Evolutionary conservation across 2,888 invertebrate genomes (phyloP).

Genomic region (Drosophila mayaguana): DNA sequence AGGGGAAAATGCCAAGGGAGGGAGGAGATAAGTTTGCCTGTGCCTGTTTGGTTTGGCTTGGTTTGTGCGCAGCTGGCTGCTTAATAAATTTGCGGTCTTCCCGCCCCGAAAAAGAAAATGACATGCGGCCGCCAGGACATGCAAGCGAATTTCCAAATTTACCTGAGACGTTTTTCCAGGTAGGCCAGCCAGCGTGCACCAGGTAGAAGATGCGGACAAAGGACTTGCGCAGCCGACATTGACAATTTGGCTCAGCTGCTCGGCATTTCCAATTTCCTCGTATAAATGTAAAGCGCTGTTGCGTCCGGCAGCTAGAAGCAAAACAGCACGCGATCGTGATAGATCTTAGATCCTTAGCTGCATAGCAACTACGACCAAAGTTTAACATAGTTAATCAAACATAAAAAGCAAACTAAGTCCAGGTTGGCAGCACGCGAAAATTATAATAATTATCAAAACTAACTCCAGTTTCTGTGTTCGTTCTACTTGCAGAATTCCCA

Average conservation of each 20-base stretch:
- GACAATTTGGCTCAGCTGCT: conserved; percentile 52
- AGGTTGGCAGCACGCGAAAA: conserved; percentile 36
- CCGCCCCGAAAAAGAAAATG: conserved; percentile 60
- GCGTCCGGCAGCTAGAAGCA: conserved; percentile 62
- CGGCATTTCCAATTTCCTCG: conserved; percentile 19
- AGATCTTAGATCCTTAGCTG: conserved; percentile 77
- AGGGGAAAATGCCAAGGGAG: neutral
- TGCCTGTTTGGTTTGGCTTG: neutral
- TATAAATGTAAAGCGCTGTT: conserved; percentile 53
- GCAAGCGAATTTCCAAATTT: conserved; percentile 58
- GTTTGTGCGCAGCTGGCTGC: conserved; percentile 63
- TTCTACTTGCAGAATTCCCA: conserved; percentile 50
- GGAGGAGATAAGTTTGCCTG: neutral
- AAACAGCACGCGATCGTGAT: conserved; percentile 76
- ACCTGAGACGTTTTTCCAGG: conserved; percentile 70
- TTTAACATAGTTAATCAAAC: conserved; percentile 48
- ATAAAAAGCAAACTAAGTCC: conserved; percentile 25
- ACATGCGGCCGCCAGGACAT: conserved; percentile 42
- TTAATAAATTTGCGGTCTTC: conserved; percentile 80
- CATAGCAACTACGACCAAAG: conserved; percentile 56
- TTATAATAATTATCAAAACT: neutral
- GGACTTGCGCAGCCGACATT: conserved; percentile 44
- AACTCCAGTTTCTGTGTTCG: neutral
- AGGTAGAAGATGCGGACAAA: conserved; percentile 48
- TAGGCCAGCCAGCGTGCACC: conserved; percentile 35